A percentile compares a stretch with the other conserved stretches of the same genome.
phyloP scores from a whole-genome alignment of 2,113 vertebrate species.

The Erythrolamprus reginae region DNA sequence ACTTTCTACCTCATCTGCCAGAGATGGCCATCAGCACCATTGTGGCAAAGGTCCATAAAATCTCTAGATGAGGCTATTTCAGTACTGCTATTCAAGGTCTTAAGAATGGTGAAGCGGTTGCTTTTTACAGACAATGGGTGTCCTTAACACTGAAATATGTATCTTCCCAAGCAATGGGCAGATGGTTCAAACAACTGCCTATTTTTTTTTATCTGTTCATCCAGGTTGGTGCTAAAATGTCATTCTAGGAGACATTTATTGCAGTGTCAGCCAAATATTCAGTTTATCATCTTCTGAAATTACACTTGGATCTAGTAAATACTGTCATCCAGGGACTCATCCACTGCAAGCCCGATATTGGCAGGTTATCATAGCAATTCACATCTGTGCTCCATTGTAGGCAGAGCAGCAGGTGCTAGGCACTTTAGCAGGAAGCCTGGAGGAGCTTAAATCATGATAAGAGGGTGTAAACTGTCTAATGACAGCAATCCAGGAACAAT shows the following conservation, averaged over 20 bases:
- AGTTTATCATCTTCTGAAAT: conserved; percentile 8
- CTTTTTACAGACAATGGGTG: neutral
- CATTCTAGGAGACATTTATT: neutral
- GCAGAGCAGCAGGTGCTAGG: conserved; percentile 15
- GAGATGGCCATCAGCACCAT: neutral
- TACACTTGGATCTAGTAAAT: neutral
- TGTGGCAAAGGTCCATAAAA: neutral
- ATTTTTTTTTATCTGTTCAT: neutral
- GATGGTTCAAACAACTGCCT: neutral
- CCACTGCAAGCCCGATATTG: neutral
- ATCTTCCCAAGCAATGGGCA: neutral
- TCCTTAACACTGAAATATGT: neutral
- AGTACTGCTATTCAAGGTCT: neutral
- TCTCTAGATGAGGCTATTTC: neutral
- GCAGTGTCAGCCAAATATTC: neutral
- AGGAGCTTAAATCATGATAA: conserved; percentile 11
- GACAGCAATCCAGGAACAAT: neutral
- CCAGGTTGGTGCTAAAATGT: neutral
- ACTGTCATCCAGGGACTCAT: neutral
- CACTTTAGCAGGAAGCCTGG: neutral
- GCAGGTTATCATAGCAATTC: neutral
- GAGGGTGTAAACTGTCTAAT: neutral
- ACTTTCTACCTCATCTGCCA: neutral
- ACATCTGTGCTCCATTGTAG: conserved; percentile 17
- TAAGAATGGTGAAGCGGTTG: neutral